Conservation (phyloP, 2,113 vertebrate genomes). For the Xyliphius kryptos region DNA sequence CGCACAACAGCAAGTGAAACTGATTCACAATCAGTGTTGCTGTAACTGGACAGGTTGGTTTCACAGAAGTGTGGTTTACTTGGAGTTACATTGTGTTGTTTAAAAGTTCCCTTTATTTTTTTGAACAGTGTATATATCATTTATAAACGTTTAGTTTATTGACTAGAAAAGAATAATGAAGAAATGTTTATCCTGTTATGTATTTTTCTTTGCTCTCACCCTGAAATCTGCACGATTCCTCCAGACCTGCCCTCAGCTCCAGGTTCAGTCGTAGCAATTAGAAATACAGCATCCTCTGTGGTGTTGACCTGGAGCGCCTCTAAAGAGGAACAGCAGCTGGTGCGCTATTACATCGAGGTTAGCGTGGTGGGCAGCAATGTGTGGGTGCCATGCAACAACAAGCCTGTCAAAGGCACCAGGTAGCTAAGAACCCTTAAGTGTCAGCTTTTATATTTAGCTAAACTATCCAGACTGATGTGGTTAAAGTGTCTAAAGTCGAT, state of each 20-base stretch:
- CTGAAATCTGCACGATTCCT: neutral
- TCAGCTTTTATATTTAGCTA: neutral
- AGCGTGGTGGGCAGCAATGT: constrained; percentile 76
- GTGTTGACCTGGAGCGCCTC: constrained; percentile 80
- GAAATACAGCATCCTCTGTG: constrained; percentile 86
- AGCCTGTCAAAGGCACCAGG: constrained; percentile 88
- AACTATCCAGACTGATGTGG: no score
- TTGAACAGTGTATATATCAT: no score
- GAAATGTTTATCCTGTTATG: no score
- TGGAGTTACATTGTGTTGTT: no score
- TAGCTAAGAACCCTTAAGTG: constrained; percentile 45
- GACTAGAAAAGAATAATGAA: no score
- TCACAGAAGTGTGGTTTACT: no score
- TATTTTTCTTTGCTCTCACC: neutral
- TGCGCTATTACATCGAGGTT: constrained; percentile 89
- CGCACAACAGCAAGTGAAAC: no score
- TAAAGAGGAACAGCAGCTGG: constrained; percentile 75
- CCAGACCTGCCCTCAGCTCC: constrained; percentile 84
- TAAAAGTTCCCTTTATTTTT: no score
- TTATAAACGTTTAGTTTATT: no score
- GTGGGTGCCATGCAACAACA: constrained; percentile 96
- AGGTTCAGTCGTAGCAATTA: constrained; percentile 69
- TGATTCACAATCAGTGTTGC: no score
- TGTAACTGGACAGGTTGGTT: no score
- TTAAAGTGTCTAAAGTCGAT: neutral